A percentile compares a stretch with the other conserved stretches of the same genome.
phyloP scores from a whole-genome alignment of 2,888 invertebrate genomes.

The Siphonodentalium dalli region DNA sequence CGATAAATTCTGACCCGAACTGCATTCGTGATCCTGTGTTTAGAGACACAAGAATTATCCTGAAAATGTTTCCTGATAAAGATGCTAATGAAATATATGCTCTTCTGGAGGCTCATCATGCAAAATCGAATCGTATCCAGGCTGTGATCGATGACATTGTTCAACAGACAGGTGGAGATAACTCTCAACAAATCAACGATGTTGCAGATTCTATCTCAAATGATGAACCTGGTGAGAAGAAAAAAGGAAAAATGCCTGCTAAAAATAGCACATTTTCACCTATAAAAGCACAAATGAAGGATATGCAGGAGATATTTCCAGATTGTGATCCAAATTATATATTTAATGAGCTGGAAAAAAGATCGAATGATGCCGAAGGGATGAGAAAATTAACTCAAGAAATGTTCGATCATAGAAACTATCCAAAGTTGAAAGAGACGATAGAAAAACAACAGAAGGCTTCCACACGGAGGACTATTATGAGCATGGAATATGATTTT shows the following conservation, averaged over 20 bases:
- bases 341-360: constrained; percentile 40
- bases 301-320: constrained; percentile 48
- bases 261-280: constrained; percentile 11
- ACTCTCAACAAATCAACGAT: too few relatives aligned
- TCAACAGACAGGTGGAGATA: too few relatives aligned
- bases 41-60: constrained; percentile 45
- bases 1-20: constrained; percentile 33
- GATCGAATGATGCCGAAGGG: constrained; percentile 34
- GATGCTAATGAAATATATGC: constrained; percentile 59
- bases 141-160: constrained; percentile 51
- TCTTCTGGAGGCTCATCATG: constrained; percentile 53
- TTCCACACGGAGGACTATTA: constrained; percentile 29
- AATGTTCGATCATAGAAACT: constrained; percentile 47
- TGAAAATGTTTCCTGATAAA: constrained; percentile 49
- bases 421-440: constrained; percentile 48
- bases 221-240: neutral
- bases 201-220: constrained; percentile 26
- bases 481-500: constrained; percentile 39
- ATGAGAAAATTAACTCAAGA: constrained; percentile 42
- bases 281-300: constrained; percentile 33
- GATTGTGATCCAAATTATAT: constrained; percentile 59
- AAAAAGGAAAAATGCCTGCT: constrained; percentile 26
- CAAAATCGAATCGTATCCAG: constrained; percentile 47
- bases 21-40: constrained; percentile 48
- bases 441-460: constrained; percentile 32